Evolutionary conservation across 2,113 vertebrate species (phyloP).

Genomic region (Illadopsis cleaveri): DNA sequence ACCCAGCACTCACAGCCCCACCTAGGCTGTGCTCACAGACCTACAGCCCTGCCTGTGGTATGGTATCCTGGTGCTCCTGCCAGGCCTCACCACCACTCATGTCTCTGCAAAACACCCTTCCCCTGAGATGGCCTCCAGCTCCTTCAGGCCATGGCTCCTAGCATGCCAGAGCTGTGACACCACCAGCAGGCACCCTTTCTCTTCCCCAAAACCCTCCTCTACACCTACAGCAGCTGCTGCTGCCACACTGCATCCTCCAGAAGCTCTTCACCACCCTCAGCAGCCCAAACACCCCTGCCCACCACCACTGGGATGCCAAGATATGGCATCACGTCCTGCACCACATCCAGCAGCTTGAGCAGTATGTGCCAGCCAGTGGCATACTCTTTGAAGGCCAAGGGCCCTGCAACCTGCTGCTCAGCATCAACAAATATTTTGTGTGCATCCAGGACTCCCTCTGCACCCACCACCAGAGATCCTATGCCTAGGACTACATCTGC

Average conservation of each 20-base stretch:
- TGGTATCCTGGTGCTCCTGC: background rate
- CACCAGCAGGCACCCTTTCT: background rate
- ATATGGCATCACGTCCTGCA: background rate
- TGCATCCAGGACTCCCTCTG: background rate
- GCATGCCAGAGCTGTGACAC: background rate
- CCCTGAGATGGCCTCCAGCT: background rate
- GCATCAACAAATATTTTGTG: background rate
- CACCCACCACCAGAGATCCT: background rate
- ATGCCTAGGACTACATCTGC: background rate
- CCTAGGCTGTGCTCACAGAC: background rate
- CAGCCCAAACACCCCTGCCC: rapidly evolving
- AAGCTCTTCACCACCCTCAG: background rate
- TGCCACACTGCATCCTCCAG: background rate
- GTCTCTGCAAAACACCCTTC: background rate
- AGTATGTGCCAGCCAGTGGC: background rate
- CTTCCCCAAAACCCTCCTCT: background rate
- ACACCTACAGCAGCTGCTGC: background rate
- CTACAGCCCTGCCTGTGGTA: background rate
- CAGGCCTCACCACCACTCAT: background rate
- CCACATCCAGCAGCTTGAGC: background rate
- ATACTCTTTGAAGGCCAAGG: background rate
- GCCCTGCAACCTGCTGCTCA: background rate
- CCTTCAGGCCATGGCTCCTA: background rate
- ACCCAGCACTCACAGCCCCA: background rate
- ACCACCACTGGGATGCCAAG: background rate